Evolutionary conservation across 2,797 vertebrate genomes (phyloP).

Genomic region (Microcaecilia unicolor): DNA sequence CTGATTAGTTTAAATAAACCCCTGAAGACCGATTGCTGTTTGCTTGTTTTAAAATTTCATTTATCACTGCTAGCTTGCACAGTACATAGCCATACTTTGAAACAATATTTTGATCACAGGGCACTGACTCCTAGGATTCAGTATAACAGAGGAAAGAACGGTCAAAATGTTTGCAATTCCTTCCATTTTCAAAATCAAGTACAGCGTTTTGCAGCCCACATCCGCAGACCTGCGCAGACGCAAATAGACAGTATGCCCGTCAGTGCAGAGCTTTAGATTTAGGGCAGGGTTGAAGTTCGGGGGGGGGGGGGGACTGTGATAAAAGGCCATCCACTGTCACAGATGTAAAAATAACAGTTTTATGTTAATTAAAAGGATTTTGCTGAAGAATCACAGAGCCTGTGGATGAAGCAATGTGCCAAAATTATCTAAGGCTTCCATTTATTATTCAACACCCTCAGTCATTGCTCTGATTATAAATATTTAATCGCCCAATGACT

Average conservation of each 20-base stretch:
- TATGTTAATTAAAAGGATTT: slow-evolving; percentile 50
- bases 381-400: slow-evolving; percentile 49
- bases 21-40: too few relatives aligned
- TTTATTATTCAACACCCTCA: slow-evolving; percentile 81
- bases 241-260: too few relatives aligned
- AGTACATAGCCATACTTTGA: accelerated
- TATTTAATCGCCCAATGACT: slow-evolving; percentile 84
- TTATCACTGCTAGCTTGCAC: slow-evolving; percentile 1
- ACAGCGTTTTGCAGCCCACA: too few relatives aligned
- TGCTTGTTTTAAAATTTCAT: too few relatives aligned
- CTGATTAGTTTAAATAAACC: slow-evolving; percentile 14
- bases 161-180: too few relatives aligned
- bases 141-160: not conserved
- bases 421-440: slow-evolving; percentile 77
- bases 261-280: too few relatives aligned
- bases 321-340: slow-evolving; percentile 26
- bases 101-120: not conserved
- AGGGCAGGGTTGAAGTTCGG: slow-evolving; percentile 12
- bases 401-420: slow-evolving; percentile 56
- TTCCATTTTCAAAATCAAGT: too few relatives aligned
- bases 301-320: slow-evolving; percentile 20
- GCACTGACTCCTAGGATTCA: not conserved
- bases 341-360: slow-evolving; percentile 20
- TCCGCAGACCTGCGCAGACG: too few relatives aligned
- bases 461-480: slow-evolving; percentile 84